These are phyloP conservation scores for Columba guinea DNA, from an alignment of 2,797 vertebrate species.

Conservation along the genomic window DNA sequence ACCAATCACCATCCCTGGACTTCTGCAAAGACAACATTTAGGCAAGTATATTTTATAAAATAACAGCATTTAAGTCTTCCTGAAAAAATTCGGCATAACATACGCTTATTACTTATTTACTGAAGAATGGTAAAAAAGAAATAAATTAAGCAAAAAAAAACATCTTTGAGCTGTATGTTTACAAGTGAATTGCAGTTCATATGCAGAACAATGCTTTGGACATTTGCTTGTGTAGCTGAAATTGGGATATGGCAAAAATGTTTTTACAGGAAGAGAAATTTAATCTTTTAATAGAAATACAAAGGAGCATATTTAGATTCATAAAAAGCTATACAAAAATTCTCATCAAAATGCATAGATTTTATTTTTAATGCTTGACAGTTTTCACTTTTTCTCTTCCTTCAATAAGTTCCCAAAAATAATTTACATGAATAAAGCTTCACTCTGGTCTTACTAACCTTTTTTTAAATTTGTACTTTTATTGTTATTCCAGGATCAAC, in stretches of 20 bases:
- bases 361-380: not conserved
- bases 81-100: not conserved
- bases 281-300: not conserved
- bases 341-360: not conserved
- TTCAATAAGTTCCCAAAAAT: not conserved
- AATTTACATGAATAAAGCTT: not conserved
- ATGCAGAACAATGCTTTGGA: not conserved
- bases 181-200: not conserved
- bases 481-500: constrained; percentile 37
- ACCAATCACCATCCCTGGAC: constrained; percentile 71
- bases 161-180: not conserved
- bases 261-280: not conserved
- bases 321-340: not conserved
- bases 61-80: not conserved
- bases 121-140: not conserved
- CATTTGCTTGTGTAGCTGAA: not conserved
- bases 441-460: not conserved
- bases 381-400: not conserved
- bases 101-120: not conserved
- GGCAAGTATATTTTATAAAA: constrained; percentile 49
- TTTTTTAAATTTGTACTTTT: not conserved
- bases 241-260: not conserved
- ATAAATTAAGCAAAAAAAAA: not conserved
- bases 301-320: not conserved
- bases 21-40: constrained; percentile 69